Evolutionary conservation across 2,888 invertebrate species (phyloP), one percentile per base, ranked within the genome.

Genomic region (Taenaris catops): DNA sequence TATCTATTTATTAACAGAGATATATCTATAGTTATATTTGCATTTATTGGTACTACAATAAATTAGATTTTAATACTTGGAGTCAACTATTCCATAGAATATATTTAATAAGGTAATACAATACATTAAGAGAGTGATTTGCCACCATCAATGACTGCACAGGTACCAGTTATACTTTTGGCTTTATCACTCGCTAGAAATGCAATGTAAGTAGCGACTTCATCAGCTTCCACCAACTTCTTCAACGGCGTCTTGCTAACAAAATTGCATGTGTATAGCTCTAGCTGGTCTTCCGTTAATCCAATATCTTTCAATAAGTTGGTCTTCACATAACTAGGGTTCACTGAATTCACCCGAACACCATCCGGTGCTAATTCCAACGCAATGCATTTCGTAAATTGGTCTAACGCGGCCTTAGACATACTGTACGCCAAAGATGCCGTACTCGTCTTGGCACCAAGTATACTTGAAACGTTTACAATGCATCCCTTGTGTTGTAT

Each of bases 261-360:
- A 4, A 74, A 66, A 51, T 80, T 84, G 33, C 89, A 88, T 53
- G 93, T 93, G 20, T 91, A 89, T 44, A 92, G 88, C 44, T 96
- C 94, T 44, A 97, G 78, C 68, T 97, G 98, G 58, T 90, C 89
- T 1, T 83, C 80, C 4, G 44, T 71, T 19, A 84, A 43, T 0
- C 80, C 81, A 0, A 91, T 88, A 42, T 92, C 88, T 63, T 91
- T 93, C 49, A 97, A 93, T 9, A 97, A 68, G 63, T 96, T 93
- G 0, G 97, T 98, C 18, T 93, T 76, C 1, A 94, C 91, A 1
- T 97, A 97, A n/a, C 98, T 97, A n/a, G 98, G 98, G 71, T 95
- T 96, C 0, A 97, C 94, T 17, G 93, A 90, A 69, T 98, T 98
- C 0, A 96, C 96, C 38, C 97, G 87, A 0, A 97, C 93, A 49